Conservation (phyloP, 2,888 invertebrate genomes). For the Elegia similella region DNA sequence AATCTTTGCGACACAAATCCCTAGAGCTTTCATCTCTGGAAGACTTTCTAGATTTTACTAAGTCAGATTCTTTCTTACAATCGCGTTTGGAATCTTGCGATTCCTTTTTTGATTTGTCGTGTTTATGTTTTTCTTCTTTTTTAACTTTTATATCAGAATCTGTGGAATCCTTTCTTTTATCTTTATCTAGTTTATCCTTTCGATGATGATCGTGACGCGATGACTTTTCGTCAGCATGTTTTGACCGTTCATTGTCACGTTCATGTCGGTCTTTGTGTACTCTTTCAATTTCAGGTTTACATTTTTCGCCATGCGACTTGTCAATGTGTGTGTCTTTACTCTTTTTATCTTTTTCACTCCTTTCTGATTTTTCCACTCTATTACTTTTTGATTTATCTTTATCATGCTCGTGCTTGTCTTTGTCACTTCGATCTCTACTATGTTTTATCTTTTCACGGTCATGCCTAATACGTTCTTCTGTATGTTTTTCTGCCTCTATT, state of each 20-base stretch:
- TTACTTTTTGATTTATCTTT: slow-evolving; percentile 55
- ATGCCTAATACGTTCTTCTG: slow-evolving; percentile 58
- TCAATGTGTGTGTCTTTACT: slow-evolving; percentile 43
- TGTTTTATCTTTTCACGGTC: slow-evolving; percentile 66
- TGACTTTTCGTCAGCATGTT: slow-evolving; percentile 59
- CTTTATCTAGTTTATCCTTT: slow-evolving; percentile 68
- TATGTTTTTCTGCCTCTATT: slow-evolving; percentile 60
- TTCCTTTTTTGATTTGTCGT: slow-evolving; percentile 66
- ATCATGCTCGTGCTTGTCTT: slow-evolving; percentile 65
- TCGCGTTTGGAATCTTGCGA: slow-evolving; percentile 63
- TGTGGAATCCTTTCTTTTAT: slow-evolving; percentile 56
- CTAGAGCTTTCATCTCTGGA: slow-evolving; percentile 68
- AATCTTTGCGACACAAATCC: slow-evolving; percentile 73
- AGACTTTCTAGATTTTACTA: slow-evolving; percentile 60
- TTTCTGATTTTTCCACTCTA: slow-evolving; percentile 52
- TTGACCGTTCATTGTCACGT: slow-evolving; percentile 54
- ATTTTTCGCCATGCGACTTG: slow-evolving; percentile 46
- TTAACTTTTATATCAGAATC: slow-evolving; percentile 54
- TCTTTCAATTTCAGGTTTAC: slow-evolving; percentile 33
- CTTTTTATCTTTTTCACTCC: slow-evolving; percentile 56
- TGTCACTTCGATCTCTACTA: slow-evolving; percentile 58
- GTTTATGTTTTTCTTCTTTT: slow-evolving; percentile 77
- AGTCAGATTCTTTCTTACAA: slow-evolving; percentile 64
- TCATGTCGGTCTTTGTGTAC: slow-evolving; percentile 43
- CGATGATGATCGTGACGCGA: slow-evolving; percentile 74